phyloP scores from a whole-genome alignment of 2,797 vertebrate species.

The Catharus ustulatus region DNA sequence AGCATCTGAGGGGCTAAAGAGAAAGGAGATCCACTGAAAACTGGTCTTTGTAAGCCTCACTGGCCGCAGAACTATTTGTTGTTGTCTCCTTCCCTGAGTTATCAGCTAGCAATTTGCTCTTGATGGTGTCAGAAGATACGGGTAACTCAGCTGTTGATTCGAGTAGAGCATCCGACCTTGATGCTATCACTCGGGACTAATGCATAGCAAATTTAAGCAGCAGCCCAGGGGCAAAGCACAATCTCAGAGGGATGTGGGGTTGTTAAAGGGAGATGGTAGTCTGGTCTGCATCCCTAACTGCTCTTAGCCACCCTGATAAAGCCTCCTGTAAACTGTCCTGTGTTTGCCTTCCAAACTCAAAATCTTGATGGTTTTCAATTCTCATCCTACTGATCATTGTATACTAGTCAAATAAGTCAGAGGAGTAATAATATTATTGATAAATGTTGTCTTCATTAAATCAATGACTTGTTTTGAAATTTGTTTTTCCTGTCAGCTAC shows the following conservation, averaged over 20 bases:
- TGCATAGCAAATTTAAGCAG: neutral
- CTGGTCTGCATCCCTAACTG: neutral
- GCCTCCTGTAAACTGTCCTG: neutral
- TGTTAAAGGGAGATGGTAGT: neutral
- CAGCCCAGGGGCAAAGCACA: neutral
- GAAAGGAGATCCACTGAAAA: neutral
- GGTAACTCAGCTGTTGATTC: neutral
- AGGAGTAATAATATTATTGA: neutral
- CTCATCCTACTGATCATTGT: neutral
- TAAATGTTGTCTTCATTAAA: neutral
- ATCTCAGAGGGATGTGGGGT: neutral
- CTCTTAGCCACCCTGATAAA: neutral
- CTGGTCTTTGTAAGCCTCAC: neutral
- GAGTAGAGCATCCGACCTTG: neutral
- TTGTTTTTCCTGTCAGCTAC: neutral
- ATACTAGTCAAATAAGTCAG: neutral
- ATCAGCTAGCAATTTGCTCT: constrained; percentile 18
- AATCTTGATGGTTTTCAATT: neutral
- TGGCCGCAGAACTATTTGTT: neutral
- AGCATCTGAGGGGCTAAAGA: neutral
- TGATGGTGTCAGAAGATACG: neutral
- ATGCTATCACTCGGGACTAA: neutral
- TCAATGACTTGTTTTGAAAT: neutral
- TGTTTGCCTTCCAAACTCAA: neutral
- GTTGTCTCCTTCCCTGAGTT: neutral